A percentile compares a stretch with the other conserved stretches of the same genome.
Conservation (phyloP, 1,140 invertebrate genomes). For the Dryas iulia region DNA sequence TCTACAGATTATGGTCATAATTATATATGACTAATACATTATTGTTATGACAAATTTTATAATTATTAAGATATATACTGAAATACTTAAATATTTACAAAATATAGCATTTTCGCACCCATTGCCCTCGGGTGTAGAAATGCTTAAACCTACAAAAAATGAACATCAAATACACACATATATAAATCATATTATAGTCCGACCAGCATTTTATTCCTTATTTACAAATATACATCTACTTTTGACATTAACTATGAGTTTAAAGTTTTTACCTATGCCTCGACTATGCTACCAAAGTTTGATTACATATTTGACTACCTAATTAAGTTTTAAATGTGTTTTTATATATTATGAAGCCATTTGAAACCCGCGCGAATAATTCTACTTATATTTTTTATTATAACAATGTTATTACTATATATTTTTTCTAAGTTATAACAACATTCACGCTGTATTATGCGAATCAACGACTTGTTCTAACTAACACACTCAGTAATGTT, state of each 20-base stretch:
- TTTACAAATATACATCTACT: slow-evolving; percentile 32
- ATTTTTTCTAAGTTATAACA: neutral
- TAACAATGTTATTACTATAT: neutral
- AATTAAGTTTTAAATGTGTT: neutral
- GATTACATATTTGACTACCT: neutral
- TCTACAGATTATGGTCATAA: neutral
- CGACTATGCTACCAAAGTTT: neutral
- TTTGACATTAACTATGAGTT: slow-evolving; percentile 21
- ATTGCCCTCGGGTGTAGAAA: slow-evolving; percentile 71
- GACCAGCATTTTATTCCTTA: slow-evolving; percentile 56
- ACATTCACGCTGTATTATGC: neutral
- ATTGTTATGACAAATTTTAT: neutral
- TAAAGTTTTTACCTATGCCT: slow-evolving; percentile 27
- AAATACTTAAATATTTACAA: neutral
- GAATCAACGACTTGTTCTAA: neutral
- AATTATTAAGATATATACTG: neutral
- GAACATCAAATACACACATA: neutral
- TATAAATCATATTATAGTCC: slow-evolving; percentile 57
- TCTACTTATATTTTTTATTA: neutral
- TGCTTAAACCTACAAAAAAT: slow-evolving; percentile 9
- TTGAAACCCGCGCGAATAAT: neutral
- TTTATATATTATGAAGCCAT: neutral
- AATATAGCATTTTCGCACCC: slow-evolving; percentile 51
- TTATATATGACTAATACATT: neutral
- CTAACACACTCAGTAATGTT: neutral